Base-by-base conservation (phyloP, 2,797 vertebrate genomes). In the Sebastes vulpes region DNA sequence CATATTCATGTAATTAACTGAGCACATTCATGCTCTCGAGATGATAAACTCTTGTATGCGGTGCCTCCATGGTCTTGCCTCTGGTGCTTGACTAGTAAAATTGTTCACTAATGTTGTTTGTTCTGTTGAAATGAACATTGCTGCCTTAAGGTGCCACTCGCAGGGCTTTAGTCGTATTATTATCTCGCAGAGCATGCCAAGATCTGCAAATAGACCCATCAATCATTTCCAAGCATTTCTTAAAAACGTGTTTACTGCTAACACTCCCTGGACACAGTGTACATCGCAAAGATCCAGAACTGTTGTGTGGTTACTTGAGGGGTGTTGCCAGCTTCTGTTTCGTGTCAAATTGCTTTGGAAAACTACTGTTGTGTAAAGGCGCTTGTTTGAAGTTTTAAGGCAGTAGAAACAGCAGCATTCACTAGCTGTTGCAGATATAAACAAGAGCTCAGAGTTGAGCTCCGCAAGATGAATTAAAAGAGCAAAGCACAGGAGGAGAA, bases 301-400 rank as follows among this genome's bases (percentile, higher is more conserved):
- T 31, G 50, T 68, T 69, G 61, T 75, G 70, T 42, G 26, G 5
- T 61, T 68, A 20, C 81, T 78, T 54, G 42, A 48, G 4, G 12
- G 26, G 18, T 32, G 57, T 60, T 59, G 23, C 54, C 48, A 73
- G 76, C 52, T 75, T 35, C 67, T 86, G 79, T 73, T 77, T 88
- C 32, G 29, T 75, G 75, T 83, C 70, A 65, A 54, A 85, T 53
- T 46, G 69, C 50, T 68, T 75, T 66, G 56, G 69, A 58, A 77
- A 81, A 42, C 10, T 57, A 12, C 53, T n/a, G 72, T 68, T 1
- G 11, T 59, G 66, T 35, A 10, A 73, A 18, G 32, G 61, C 81
- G 66, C 56, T 26, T 52, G 76, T 68, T 78, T 70, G 21, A 56
- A 72, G 61, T 71, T 79, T 69, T 8, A 20, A 50, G 50, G 79